phyloP scores from a whole-genome alignment of 2,888 invertebrate species.

The Drosophila tripunctata region DNA sequence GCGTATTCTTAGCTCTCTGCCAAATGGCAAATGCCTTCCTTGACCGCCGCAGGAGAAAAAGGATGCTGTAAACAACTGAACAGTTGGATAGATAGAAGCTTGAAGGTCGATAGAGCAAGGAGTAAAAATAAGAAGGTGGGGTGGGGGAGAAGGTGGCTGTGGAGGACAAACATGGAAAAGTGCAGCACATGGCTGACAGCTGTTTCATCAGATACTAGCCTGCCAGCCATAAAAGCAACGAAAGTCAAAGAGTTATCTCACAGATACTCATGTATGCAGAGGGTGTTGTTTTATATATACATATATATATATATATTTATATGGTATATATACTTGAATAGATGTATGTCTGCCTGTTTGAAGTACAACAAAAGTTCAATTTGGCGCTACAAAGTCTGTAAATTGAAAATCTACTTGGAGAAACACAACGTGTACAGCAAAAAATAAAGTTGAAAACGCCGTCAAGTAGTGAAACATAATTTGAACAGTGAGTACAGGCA shows the following conservation, averaged over 20 bases:
- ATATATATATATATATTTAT: constrained; percentile 5
- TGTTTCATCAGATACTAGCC: constrained; percentile 58
- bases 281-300: constrained; percentile 4
- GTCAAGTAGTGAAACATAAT: constrained; percentile 7
- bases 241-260: constrained; percentile 57
- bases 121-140: too few species aligned
- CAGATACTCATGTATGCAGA: constrained; percentile 3
- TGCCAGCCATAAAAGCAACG: constrained; percentile 44
- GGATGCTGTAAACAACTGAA: constrained; percentile 14
- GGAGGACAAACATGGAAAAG: constrained; percentile 22
- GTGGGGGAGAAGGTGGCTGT: neutral
- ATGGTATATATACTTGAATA: constrained; percentile 7
- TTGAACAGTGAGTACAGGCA: constrained; percentile 33
- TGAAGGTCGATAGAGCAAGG: neutral
- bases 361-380: constrained; percentile 72
- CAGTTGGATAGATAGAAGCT: neutral
- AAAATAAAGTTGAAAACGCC: constrained; percentile 38
- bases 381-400: constrained; percentile 77
- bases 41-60: constrained; percentile 35
- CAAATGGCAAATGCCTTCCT: constrained; percentile 43
- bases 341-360: constrained; percentile 15
- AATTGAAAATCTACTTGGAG: constrained; percentile 61
- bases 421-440: constrained; percentile 61
- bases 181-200: constrained; percentile 68
- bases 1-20: constrained; percentile 20